Base-by-base conservation (phyloP, 2,113 vertebrate genomes). In the Canis aureus region DNA sequence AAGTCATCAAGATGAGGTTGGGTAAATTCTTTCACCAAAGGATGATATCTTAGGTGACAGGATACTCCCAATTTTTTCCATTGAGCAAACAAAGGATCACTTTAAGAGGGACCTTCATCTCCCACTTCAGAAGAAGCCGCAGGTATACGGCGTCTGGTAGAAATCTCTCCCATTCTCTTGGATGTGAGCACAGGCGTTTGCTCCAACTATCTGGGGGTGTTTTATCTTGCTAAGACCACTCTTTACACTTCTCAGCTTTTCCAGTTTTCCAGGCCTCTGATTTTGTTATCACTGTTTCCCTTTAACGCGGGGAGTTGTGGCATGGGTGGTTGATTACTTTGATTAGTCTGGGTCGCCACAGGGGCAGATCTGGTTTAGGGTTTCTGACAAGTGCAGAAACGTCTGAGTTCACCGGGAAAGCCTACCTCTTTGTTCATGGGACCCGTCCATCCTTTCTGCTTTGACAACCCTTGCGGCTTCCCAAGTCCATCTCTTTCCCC, bases 221-320 rank as follows among this genome's bases (percentile, higher is more conserved):
- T 94, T 85, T 49, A 32, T 91, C 92, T 57, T n/a, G 4, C 12
- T 66, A 49, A 83, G 76, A 25, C 79, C 62, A 1, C 43, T 80
- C 29, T 88, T 57, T n/a, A 25, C 3, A 38, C 2, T 1, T 66
- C 57, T 73, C 51, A 81, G 49, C 89, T 38, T 67, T 69, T 57
- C 27, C n/a, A 62, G 93, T 16, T 79, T 71, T 38, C 73, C 43
- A 53, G 59, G 32, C 23, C 53, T 89, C 89, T 27, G 43, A 38
- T 86, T 91, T 25, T 57, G 49, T 91, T 95, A 62, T 27, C 66
- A 80, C 19, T 2, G 5, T 89, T 88, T 96, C 80, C 15, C 62
- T 89, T 73, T 9, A 38, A 66, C 35, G 0, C 4, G 78, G 32
- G 29, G 35, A 57, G 67, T 11, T 86, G n/a, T 29, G 12, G 74